Evolutionary conservation across 2,888 invertebrate genomes (phyloP).

Genomic region (Lymantria monacha): DNA sequence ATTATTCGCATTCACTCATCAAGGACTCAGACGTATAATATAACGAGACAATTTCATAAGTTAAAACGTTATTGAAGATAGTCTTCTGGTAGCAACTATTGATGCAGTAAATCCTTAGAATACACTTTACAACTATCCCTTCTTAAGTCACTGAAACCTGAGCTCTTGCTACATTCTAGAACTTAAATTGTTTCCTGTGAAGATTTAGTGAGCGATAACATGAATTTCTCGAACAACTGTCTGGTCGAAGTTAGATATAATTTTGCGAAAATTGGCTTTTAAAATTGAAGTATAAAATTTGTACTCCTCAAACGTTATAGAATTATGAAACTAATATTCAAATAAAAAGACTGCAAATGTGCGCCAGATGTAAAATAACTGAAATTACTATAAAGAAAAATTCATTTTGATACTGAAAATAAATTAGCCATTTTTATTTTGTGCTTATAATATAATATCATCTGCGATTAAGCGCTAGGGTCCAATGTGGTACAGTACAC

Average conservation of each 20-base stretch:
- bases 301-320: slow-evolving; percentile 24
- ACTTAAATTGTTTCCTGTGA: slow-evolving; percentile 49
- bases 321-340: slow-evolving; percentile 38
- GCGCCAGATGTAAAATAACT: not conserved
- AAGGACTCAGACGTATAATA: slow-evolving; percentile 54
- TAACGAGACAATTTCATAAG: slow-evolving; percentile 74
- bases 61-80: slow-evolving; percentile 65
- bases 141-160: slow-evolving; percentile 49
- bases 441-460: no score
- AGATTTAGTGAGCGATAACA: slow-evolving; percentile 40
- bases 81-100: slow-evolving; percentile 65
- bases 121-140: slow-evolving; percentile 63
- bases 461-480: no score
- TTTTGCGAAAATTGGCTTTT: slow-evolving; percentile 30
- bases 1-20: slow-evolving; percentile 49
- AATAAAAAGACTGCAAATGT: slow-evolving; percentile 19
- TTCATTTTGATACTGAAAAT: not conserved
- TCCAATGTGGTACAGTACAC: no score
- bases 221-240: slow-evolving; percentile 28
- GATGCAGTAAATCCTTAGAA: slow-evolving; percentile 72
- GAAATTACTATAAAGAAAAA: not conserved
- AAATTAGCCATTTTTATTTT: not conserved
- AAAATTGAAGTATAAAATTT: slow-evolving; percentile 33
- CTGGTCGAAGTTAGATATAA: slow-evolving; percentile 24
- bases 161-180: slow-evolving; percentile 48